These are phyloP conservation scores for Porites lobata DNA, from an alignment of 92 coral and sea anemone species.

Conservation along the genomic window DNA sequence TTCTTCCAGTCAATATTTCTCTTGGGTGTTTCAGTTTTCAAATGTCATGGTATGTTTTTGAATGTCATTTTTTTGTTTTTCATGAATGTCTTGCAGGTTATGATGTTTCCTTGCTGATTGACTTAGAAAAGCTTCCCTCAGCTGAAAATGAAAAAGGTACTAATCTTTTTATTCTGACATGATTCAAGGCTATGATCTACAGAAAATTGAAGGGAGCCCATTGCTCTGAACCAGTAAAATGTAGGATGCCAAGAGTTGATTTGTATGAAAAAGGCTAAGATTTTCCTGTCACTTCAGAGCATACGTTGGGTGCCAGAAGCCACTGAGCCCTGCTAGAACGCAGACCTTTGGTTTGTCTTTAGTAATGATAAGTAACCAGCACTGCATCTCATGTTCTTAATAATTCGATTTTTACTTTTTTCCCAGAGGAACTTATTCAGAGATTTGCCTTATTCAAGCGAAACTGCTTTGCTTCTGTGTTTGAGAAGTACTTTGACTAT, in stretches of 20 bases:
- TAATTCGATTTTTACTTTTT: not conserved
- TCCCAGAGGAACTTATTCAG: slow-evolving; percentile 82
- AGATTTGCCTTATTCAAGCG: slow-evolving; percentile 91
- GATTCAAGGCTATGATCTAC: too few species aligned
- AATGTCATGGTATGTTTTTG: not conserved
- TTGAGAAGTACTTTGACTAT: slow-evolving; percentile 97
- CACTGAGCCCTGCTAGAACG: too few species aligned
- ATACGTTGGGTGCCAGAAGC: too few species aligned
- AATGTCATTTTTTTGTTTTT: not conserved
- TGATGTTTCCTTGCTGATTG: slow-evolving; percentile 92
- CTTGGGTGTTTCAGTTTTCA: not conserved
- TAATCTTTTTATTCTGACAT: not conserved
- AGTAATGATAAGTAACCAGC: too few species aligned
- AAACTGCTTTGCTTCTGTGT: slow-evolving; percentile 98
- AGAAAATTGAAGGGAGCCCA: too few species aligned
- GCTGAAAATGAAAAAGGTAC: slow-evolving; percentile 82
- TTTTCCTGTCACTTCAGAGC: too few species aligned
- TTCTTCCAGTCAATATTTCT: not conserved
- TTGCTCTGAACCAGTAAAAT: too few species aligned
- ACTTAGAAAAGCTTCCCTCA: slow-evolving; percentile 84
- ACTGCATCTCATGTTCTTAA: not conserved
- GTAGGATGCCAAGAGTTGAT: too few species aligned
- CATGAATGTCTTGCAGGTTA: slow-evolving; percentile 64
- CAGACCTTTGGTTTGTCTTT: too few species aligned
- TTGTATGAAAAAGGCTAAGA: too few species aligned